Evolutionary conservation across 2,888 invertebrate species (phyloP).

Genomic region (Priocnemis perturbator): DNA sequence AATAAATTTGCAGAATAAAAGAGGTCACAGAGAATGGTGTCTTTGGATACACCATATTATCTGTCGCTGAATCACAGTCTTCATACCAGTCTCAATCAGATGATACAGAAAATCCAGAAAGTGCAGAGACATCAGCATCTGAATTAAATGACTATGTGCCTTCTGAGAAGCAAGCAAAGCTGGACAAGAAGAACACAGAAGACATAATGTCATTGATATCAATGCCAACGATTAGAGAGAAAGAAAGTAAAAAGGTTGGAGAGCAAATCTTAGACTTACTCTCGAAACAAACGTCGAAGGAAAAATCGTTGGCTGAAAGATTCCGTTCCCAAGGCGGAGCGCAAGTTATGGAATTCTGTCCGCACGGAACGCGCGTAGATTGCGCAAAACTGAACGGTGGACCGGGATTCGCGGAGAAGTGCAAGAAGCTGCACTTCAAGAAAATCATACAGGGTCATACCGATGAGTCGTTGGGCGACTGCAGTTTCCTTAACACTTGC

Average conservation of each 20-base stretch:
- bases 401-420: conserved; percentile 78
- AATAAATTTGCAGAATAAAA: conserved; percentile 61
- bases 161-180: conserved; percentile 66
- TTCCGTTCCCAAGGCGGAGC: conserved; percentile 97
- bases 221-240: conserved; percentile 96
- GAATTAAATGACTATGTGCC: conserved; percentile 64
- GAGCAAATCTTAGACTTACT: conserved; percentile 96
- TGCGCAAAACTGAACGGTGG: conserved; percentile 78
- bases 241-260: conserved; percentile 95
- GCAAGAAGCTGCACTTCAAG: conserved; percentile 95
- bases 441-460: conserved; percentile 98
- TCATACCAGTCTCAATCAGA: conserved; percentile 58
- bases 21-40: conserved; percentile 72
- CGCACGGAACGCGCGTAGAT: conserved; percentile 94
- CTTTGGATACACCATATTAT: conserved; percentile 70
- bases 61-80: conserved; percentile 64
- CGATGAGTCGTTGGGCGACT: conserved; percentile 95
- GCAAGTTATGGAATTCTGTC: conserved; percentile 96
- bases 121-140: conserved; percentile 60
- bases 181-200: conserved; percentile 69
- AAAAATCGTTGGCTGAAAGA: conserved; percentile 94
- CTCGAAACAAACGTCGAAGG: conserved; percentile 97
- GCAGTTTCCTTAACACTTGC: conserved; percentile 98
- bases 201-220: conserved; percentile 86
- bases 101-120: conserved; percentile 62